A percentile compares a stretch with the other conserved stretches of the same genome.
phyloP scores from a whole-genome alignment of 2,113 vertebrate species.

The Syrrhaptes paradoxus region DNA sequence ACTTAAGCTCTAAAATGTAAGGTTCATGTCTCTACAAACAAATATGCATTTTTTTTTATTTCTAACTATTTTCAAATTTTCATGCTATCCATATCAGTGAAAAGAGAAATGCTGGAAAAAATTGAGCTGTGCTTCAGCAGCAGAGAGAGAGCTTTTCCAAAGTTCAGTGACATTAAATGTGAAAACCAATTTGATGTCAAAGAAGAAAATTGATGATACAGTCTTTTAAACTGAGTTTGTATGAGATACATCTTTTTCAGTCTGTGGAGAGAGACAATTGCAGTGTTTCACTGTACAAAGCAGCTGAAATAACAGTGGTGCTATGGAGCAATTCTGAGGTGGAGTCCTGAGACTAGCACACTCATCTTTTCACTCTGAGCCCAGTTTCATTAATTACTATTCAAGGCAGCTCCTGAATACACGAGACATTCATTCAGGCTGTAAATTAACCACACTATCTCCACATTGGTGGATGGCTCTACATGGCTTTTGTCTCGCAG shows the following conservation, averaged over 20 bases:
- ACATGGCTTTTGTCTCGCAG: background rate
- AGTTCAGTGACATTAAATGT: background rate
- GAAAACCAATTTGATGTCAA: background rate
- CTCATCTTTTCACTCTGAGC: background rate
- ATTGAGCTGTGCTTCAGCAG: background rate
- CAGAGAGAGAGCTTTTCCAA: background rate
- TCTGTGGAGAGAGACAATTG: background rate
- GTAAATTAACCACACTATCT: background rate
- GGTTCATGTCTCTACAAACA: background rate
- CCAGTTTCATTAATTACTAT: background rate
- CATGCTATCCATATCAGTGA: background rate
- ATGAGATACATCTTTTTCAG: background rate
- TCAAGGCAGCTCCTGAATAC: background rate
- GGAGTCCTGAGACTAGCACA: background rate
- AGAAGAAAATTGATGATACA: background rate
- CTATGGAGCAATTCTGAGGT: background rate
- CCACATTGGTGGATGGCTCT: background rate
- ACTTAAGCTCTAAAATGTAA: background rate
- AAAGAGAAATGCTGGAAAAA: background rate
- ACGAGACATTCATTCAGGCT: background rate
- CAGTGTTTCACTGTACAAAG: background rate
- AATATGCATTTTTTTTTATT: background rate
- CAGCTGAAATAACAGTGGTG: background rate
- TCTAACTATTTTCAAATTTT: background rate
- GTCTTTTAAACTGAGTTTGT: background rate